Percentiles rank a stretch among this genome's conserved stretches.
Evolutionary conservation across 2,888 invertebrate genomes (phyloP).

Genomic region (Penaeus monodon): DNA sequence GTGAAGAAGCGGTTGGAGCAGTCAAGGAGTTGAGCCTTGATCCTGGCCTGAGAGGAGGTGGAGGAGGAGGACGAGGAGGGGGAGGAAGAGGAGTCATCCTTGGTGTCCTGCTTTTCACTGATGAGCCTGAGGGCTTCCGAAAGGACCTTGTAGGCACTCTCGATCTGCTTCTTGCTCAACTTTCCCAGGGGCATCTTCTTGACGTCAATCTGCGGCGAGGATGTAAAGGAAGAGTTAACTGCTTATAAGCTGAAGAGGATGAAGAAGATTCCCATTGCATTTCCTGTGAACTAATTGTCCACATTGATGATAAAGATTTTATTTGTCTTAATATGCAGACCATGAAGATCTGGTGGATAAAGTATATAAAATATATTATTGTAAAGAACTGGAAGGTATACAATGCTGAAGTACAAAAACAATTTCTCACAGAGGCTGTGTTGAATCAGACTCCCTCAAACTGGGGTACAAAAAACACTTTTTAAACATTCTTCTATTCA

Average conservation of each 20-base stretch:
- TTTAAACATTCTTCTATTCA: no score
- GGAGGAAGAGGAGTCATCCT: slow-evolving; percentile 68
- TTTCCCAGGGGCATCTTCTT: slow-evolving; percentile 99
- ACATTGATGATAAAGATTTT: no score
- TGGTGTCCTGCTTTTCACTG: slow-evolving; percentile 35
- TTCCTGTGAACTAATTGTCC: no score
- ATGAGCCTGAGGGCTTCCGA: slow-evolving; percentile 76
- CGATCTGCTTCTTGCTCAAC: slow-evolving; percentile 89
- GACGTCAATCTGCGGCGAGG: slow-evolving; percentile 79
- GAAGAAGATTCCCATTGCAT: no score
- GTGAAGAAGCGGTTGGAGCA: slow-evolving; percentile 94
- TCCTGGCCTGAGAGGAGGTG: slow-evolving; percentile 70
- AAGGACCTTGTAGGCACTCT: slow-evolving; percentile 85
- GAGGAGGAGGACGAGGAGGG: slow-evolving; percentile 71
- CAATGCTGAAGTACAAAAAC: no score
- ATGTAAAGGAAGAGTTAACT: slow-evolving; percentile 23
- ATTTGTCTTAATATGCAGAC: no score
- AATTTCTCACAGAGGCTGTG: no score
- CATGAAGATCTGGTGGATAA: no score
- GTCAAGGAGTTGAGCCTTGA: slow-evolving; percentile 78
- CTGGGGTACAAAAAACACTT: no score
- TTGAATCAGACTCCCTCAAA: no score
- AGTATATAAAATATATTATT: no score
- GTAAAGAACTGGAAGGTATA: no score
- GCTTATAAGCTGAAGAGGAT: background rate